These are phyloP conservation scores for Metopia argyrocephala DNA, from an alignment of 2,888 invertebrate species.

Conservation along the genomic window DNA sequence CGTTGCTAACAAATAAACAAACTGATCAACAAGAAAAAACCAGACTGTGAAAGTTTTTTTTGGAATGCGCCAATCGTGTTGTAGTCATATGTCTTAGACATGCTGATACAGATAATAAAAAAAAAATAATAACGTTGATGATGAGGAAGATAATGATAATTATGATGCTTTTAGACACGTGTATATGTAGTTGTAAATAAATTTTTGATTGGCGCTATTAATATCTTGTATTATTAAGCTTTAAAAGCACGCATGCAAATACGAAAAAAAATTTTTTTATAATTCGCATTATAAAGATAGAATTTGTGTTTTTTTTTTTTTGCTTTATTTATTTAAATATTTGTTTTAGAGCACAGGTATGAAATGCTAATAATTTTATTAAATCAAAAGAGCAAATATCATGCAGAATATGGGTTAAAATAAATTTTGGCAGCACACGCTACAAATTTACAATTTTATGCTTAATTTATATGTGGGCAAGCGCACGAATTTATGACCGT, in stretches of 20 bases:
- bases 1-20: not conserved
- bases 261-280: not conserved
- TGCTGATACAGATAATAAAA: not conserved
- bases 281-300: not conserved
- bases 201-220: not conserved
- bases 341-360: slow-evolving; percentile 14
- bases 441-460: slow-evolving; percentile 14
- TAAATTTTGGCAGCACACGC: not conserved
- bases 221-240: not conserved
- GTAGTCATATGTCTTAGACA: not conserved
- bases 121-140: too few relatives aligned
- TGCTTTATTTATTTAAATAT: not conserved
- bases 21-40: not conserved
- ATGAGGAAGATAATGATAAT: not conserved
- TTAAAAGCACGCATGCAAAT: not conserved
- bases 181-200: not conserved
- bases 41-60: not conserved
- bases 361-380: slow-evolving; percentile 14
- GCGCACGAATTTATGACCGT: not conserved
- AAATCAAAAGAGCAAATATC: slow-evolving; percentile 6
- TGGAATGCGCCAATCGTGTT: not conserved
- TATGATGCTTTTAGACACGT: not conserved
- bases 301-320: not conserved
- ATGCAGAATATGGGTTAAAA: not conserved
- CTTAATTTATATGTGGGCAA: slow-evolving; percentile 5